These are phyloP conservation scores for Thereuonema tuberculata DNA, from an alignment of 1,140 invertebrate genomes.

Conservation along the genomic window DNA sequence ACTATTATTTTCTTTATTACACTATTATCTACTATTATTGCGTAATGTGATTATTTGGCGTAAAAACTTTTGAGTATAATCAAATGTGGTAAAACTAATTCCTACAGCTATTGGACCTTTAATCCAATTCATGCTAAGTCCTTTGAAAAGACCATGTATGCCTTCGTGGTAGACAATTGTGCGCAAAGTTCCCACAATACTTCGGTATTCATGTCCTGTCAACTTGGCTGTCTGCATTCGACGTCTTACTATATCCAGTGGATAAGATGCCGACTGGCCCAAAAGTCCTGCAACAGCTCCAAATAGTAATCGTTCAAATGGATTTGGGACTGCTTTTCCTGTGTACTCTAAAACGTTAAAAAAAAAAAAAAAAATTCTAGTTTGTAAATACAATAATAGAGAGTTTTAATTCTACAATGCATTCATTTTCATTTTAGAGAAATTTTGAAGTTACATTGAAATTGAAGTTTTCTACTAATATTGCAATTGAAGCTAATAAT, in stretches of 20 bases:
- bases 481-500: too few species aligned
- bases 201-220: constrained; percentile 44
- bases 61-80: constrained; percentile 53
- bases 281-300: constrained; percentile 84
- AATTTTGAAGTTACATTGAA: too few species aligned
- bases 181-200: constrained; percentile 44
- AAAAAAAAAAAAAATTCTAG: constrained; percentile 2
- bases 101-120: constrained; percentile 98
- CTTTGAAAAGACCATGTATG: constrained; percentile 87
- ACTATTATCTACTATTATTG: too few species aligned
- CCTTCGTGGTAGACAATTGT: constrained; percentile 68
- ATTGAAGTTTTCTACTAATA: too few species aligned
- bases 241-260: constrained; percentile 46
- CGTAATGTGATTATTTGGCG: constrained; percentile 21
- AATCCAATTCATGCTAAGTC: constrained; percentile 97
- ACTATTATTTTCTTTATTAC: too few species aligned
- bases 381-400: too few species aligned
- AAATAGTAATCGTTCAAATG: constrained; percentile 45
- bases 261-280: constrained; percentile 92
- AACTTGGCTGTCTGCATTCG: constrained; percentile 61
- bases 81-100: constrained; percentile 93
- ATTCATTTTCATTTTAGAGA: too few species aligned
- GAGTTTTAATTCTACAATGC: too few species aligned
- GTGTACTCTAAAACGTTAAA: background rate
- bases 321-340: constrained; percentile 15